Conservation (phyloP, 2,113 vertebrate species). For the Hypanus sabinus region DNA sequence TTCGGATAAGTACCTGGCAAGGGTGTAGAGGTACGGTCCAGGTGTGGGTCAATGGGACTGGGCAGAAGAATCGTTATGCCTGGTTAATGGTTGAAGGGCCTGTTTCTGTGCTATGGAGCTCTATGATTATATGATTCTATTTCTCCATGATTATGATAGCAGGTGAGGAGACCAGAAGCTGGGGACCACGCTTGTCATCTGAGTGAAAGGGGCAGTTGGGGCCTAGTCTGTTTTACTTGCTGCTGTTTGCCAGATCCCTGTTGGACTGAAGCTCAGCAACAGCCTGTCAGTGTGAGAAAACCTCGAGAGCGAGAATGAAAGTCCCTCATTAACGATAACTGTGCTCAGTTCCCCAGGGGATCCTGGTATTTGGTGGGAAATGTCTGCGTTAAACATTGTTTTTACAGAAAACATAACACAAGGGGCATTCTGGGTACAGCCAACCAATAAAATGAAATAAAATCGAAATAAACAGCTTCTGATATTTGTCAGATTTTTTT, state of each 20-base stretch:
- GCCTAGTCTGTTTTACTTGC: not conserved
- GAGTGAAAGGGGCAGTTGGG: not conserved
- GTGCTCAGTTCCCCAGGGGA: not conserved
- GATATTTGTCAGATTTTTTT: not conserved
- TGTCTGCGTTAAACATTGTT: constrained; percentile 22
- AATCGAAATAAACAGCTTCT: constrained; percentile 28
- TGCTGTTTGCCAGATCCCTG: not conserved
- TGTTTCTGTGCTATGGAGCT: too few relatives aligned
- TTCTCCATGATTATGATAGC: not conserved
- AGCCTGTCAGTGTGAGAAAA: constrained; percentile 25
- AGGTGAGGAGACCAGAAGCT: not conserved
- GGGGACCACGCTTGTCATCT: not conserved
- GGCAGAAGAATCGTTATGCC: too few relatives aligned
- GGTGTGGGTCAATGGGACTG: too few relatives aligned
- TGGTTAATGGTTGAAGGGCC: too few relatives aligned
- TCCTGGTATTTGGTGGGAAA: constrained; percentile 30
- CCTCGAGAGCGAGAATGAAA: not conserved
- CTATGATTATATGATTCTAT: too few relatives aligned
- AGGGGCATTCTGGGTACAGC: constrained; percentile 3
- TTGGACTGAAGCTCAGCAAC: not conserved
- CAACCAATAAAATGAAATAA: constrained; percentile 22
- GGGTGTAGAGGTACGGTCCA: too few relatives aligned
- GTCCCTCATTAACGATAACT: constrained; percentile 29
- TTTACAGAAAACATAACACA: constrained; percentile 13
- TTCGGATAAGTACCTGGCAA: too few relatives aligned